Evolutionary conservation across 1,140 invertebrate species (phyloP), one percentile per base, ranked within the genome.

Genomic region (Archivesica marissinica): DNA sequence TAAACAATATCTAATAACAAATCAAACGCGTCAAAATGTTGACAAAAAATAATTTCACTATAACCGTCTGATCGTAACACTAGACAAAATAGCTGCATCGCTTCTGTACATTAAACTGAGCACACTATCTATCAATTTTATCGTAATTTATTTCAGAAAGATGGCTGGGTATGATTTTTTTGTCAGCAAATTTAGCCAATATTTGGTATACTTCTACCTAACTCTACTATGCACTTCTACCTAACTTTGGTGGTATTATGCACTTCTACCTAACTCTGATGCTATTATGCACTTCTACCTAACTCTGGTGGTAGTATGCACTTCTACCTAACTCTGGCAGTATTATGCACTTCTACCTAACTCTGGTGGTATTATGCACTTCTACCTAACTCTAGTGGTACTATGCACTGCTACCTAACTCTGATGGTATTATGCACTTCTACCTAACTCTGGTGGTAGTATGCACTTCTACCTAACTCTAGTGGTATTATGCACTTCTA

Each of bases 121-220:
- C 39, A 41, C 30, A 35, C 47, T 81, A 81, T 81, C 64, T 81
- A 54, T 81, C 79, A 81, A 81, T n/a, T 81, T 81, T 81, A 81
- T 81, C 68, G 54, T 72, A 81, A 79, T 79, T 79, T 79, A 79
- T 28, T 38, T 47, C 38, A 66, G 28, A 28, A 66, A 66, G 30
- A 79, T 39, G 25, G 1, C 25, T 0, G 35, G 23, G 9, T n/a
- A 9, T 56, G 38, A 38, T 56, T 81, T 80, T 68, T 72, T 81
- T 64, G 70, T 66, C 79, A 81, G n/a, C n/a, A 33, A 52, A 23
- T 35, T 39, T 72, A 81, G 66, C 79, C 79, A 72, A 81, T 81
- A 23, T 25, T 68, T 56, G 61, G n/a, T n/a, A n/a, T 30, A 72
- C 17, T n/a, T 17, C 39, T 70, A 39, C 68, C 66, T 72, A 47